Evolutionary conservation across 2,113 vertebrate genomes (phyloP).

Genomic region (Phyllostomus discolor): DNA sequence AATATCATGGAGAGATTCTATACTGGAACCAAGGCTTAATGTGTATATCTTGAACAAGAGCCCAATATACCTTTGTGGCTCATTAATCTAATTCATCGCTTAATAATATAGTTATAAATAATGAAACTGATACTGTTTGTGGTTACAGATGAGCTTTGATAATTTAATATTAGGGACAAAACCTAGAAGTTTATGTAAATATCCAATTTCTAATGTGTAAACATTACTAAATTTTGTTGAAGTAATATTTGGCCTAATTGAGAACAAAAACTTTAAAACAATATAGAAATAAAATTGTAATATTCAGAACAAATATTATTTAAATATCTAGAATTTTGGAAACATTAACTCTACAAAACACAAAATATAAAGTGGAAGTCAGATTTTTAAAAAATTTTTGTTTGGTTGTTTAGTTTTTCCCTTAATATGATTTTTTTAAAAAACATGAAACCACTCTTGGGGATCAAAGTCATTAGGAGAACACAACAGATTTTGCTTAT

Average conservation of each 20-base stretch:
- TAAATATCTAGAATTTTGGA: not conserved
- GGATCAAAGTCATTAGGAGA: constrained; percentile 37
- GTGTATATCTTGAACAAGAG: not conserved
- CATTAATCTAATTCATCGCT: not conserved
- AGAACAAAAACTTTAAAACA: not conserved
- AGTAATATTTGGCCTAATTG: not conserved
- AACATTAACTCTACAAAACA: not conserved
- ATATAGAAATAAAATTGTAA: constrained; percentile 12
- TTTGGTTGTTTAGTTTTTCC: constrained; percentile 10
- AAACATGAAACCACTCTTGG: not conserved
- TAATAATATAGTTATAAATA: not conserved
- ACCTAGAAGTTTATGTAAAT: not conserved
- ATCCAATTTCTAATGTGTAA: not conserved
- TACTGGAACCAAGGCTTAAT: not conserved
- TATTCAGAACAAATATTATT: not conserved
- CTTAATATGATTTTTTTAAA: constrained; percentile 39
- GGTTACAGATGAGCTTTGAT: not conserved
- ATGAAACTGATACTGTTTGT: not conserved
- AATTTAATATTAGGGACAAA: not conserved
- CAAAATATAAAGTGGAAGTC: not conserved
- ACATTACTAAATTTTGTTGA: not conserved
- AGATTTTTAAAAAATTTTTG: not conserved
- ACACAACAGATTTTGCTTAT: constrained; percentile 21
- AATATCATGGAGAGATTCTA: not conserved
- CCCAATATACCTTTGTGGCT: not conserved